Base-by-base conservation (phyloP, 2,888 invertebrate genomes). In the Drosophila macrothrix region DNA sequence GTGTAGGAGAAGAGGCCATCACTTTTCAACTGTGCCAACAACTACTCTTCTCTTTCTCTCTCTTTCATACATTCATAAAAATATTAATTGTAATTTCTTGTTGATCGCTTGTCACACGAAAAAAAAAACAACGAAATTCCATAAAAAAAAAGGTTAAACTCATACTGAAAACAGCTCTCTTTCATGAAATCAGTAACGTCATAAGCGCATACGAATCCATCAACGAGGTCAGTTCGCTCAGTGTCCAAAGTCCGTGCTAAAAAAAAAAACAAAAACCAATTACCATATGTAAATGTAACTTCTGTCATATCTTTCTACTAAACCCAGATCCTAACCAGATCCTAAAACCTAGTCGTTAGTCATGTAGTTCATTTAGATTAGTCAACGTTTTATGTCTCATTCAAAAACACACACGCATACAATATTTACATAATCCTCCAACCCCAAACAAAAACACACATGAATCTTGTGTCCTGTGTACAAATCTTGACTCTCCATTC, bases 101-200 rank as follows among this genome's bases (percentile, higher is more conserved):
- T 86, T 76, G 72, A 78, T 65, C 76, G 67, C 71, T 69, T 78
- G 64, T 76, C 64, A 77, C 67, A 67, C 69, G 63, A 76, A 55
- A 71, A 69, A 69, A 76, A 50, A 66, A 74, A 76, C 29, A 52
- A 76, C 53, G 58, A 74, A 84, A 56, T 53, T 72, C 73, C 58
- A 78, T 67, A 79, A 73, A 83, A 53, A 53, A 35, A 74, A 91
- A 91, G 92, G 92, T 90, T 82, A 85, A 91, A 82, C 86, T 92
- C 89, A 92, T 92, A 86, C 88, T 86, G 87, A 89, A 87, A 86
- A 89, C 89, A 84, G 89, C 84, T 89, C 89, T 88, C 80, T 88
- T 86, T 86, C 90, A 91, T 90, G 88, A 90, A 89, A 78, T 91
- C 83, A 89, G 85, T 83, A 90, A 91, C 84, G 82, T 84, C 88